A percentile compares a stretch with the other conserved stretches of the same genome.
These are phyloP conservation scores for Poeciliopsis paucimaculata DNA, from an alignment of 2,797 vertebrate species.

Conservation along the genomic window DNA sequence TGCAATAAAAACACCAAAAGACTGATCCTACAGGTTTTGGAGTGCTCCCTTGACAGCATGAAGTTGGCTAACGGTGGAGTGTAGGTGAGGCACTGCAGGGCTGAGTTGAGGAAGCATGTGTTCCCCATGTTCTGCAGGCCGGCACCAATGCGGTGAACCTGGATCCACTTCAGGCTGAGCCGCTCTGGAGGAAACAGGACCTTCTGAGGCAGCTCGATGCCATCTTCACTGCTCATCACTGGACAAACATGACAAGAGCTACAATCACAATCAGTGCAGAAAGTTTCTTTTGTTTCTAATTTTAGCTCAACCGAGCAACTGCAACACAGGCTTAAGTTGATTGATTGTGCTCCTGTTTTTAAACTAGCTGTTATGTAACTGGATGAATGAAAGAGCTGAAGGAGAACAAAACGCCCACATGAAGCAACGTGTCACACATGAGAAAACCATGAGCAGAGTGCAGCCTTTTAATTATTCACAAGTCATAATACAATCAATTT, in stretches of 20 bases:
- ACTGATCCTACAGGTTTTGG: constrained; percentile 88
- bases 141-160: constrained; percentile 90
- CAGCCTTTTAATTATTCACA: not conserved
- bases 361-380: constrained; percentile 58
- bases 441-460: not conserved
- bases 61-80: constrained; percentile 95
- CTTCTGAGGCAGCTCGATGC: constrained; percentile 91
- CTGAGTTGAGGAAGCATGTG: constrained; percentile 96
- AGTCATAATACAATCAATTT: not conserved
- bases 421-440: constrained; percentile 28
- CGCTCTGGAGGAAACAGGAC: constrained; percentile 93
- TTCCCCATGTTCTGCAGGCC: constrained; percentile 97
- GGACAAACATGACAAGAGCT: constrained; percentile 39
- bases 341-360: constrained; percentile 38
- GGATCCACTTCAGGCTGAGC: constrained; percentile 92
- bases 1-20: not conserved
- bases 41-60: constrained; percentile 95
- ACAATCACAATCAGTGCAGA: constrained; percentile 14
- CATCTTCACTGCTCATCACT: constrained; percentile 87
- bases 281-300: constrained; percentile 7
- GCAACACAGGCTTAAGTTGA: constrained; percentile 31
- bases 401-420: constrained; percentile 47
- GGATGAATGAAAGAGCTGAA: constrained; percentile 41
- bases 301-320: constrained; percentile 27
- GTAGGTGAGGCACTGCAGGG: constrained; percentile 95